Evolutionary conservation across 1,140 invertebrate species (phyloP).

Genomic region (Eciton burchellii): DNA sequence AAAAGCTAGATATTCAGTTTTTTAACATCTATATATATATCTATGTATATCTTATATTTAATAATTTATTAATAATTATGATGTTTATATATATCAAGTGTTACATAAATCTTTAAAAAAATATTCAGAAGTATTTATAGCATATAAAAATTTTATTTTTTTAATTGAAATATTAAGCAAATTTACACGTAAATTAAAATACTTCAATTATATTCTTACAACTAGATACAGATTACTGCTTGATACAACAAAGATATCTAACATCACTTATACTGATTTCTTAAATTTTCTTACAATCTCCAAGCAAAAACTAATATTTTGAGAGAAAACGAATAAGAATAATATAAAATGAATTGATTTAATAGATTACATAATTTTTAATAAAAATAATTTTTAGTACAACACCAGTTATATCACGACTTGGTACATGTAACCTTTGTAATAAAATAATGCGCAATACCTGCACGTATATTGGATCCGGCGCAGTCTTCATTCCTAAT

Average conservation of each 20-base stretch:
- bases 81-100: not conserved
- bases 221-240: no score
- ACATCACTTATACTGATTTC: not conserved
- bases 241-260: no score
- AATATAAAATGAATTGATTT: not conserved
- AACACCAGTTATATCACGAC: conserved; percentile 11
- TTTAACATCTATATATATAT: conserved; percentile 28
- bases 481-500: conserved; percentile 70
- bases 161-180: no score
- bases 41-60: not conserved
- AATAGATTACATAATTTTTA: not conserved
- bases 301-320: not conserved
- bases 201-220: no score
- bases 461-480: conserved; percentile 78
- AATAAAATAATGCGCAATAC: conserved; percentile 68
- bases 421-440: not conserved
- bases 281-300: not conserved
- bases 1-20: not conserved
- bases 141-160: no score
- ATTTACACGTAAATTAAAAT: no score
- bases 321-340: not conserved
- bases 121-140: no score
- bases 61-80: not conserved
- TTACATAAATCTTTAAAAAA: not conserved
- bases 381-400: conserved; percentile 7